Evolutionary conservation across 2,113 vertebrate genomes (phyloP).

Genomic region (Neotragus pygmaeus): DNA sequence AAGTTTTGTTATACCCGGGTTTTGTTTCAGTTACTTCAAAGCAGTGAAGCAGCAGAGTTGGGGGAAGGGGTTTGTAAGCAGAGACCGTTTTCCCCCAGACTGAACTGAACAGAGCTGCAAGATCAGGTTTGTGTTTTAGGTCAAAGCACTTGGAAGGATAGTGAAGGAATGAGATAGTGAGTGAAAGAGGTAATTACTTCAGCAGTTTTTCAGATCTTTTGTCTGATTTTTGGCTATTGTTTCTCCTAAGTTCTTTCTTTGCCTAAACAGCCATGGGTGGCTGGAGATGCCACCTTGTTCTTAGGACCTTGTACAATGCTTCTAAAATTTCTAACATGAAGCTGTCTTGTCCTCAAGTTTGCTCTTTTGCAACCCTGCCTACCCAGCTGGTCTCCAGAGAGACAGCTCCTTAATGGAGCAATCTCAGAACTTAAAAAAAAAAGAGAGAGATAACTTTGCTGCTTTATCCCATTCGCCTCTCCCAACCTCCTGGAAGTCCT

Average conservation of each 20-base stretch:
- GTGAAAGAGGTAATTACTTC: not conserved
- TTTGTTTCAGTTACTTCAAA: not conserved
- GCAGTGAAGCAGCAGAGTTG: not conserved
- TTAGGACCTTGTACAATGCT: not conserved
- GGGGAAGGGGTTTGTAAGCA: not conserved
- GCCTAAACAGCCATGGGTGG: not conserved
- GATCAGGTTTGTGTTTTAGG: not conserved
- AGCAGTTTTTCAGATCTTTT: not conserved
- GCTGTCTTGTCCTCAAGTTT: not conserved
- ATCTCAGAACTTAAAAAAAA: not conserved
- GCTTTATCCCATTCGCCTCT: not conserved
- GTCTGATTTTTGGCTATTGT: not conserved
- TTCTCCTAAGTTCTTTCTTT: not conserved
- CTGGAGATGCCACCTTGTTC: not conserved
- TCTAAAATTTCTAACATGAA: not conserved
- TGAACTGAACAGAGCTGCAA: not conserved
- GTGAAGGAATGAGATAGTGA: not conserved
- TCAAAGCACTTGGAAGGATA: not conserved
- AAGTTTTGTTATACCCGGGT: not conserved
- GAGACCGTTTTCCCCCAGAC: not conserved
- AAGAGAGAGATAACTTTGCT: not conserved
- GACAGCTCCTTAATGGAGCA: not conserved
- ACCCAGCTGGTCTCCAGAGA: not conserved
- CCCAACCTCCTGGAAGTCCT: not conserved
- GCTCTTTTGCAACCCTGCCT: not conserved